phyloP scores from a whole-genome alignment of 23 tunicate species.

The Trididemnum miniatum region DNA sequence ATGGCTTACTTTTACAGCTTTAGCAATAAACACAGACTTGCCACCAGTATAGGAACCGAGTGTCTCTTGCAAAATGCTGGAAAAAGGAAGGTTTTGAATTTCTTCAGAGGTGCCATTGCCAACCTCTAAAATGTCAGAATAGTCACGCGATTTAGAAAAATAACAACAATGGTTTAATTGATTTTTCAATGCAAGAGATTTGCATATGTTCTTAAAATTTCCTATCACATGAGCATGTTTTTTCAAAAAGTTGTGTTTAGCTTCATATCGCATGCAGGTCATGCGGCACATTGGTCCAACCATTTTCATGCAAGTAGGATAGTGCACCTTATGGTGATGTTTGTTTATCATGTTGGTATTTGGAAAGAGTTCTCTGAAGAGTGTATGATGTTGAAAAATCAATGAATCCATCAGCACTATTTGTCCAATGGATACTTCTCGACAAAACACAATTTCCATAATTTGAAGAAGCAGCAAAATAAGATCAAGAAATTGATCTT shows the following conservation, averaged over 20 bases:
- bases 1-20: neutral
- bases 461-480: constrained; percentile 34
- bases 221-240: constrained; percentile 28
- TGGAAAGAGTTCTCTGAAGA: constrained; percentile 26
- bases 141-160: neutral
- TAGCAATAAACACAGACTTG: neutral
- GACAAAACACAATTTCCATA: constrained; percentile 30
- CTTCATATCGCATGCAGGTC: constrained; percentile 37
- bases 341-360: constrained; percentile 17
- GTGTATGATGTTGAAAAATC: constrained; percentile 19
- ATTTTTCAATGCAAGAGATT: neutral
- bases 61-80: neutral
- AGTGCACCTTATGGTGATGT: constrained; percentile 30
- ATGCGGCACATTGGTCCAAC: constrained; percentile 35
- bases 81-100: neutral
- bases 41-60: too few species aligned
- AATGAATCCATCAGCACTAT: constrained; percentile 6
- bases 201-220: constrained; percentile 19
- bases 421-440: constrained; percentile 26
- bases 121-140: neutral
- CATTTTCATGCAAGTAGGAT: constrained; percentile 29
- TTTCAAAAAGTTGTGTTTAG: constrained; percentile 22
- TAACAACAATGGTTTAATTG: neutral
- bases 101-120: neutral
- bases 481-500: constrained; percentile 18